Conservation (phyloP, 2,113 vertebrate species). For the Vidua chalybeata region DNA sequence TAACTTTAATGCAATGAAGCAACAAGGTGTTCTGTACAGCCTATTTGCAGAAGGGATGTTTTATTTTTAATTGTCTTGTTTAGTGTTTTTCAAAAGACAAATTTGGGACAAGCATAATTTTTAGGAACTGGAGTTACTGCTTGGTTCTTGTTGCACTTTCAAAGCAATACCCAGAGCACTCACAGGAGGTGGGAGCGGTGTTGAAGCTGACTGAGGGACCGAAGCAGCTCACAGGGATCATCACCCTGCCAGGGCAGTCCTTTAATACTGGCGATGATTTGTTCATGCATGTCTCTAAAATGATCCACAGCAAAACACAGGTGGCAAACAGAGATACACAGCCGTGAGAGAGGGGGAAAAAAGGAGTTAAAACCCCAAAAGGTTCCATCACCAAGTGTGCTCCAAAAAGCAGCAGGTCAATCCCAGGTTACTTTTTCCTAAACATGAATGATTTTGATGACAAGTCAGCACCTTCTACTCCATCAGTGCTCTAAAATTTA, state of each 20-base stretch:
- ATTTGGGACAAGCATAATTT: neutral
- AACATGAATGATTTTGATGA: neutral
- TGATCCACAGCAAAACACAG: slow-evolving; percentile 39
- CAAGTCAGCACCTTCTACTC: neutral
- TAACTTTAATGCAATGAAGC: neutral
- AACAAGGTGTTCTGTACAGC: neutral
- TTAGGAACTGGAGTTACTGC: neutral
- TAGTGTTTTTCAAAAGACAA: neutral
- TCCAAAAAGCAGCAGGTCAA: neutral
- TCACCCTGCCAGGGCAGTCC: slow-evolving; percentile 92
- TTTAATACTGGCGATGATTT: slow-evolving; percentile 97
- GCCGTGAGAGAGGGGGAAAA: slow-evolving; percentile 6
- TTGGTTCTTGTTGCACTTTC: slow-evolving; percentile 45
- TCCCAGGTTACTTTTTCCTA: slow-evolving; percentile 39
- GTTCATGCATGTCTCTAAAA: slow-evolving; percentile 92
- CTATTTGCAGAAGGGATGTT: neutral
- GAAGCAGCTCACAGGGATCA: slow-evolving; percentile 92
- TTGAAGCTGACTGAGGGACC: slow-evolving; percentile 88
- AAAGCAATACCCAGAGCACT: slow-evolving; percentile 72
- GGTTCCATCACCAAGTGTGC: slow-evolving; percentile 26
- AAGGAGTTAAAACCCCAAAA: slow-evolving; percentile 26
- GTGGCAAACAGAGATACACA: slow-evolving; percentile 6
- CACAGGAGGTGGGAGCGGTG: slow-evolving; percentile 89
- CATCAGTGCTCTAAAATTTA: neutral
- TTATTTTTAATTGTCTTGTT: neutral